Evolutionary conservation across 2,888 invertebrate genomes (phyloP), one percentile per base, ranked within the genome.

Genomic region (Vannuccia rotundouncinata): DNA sequence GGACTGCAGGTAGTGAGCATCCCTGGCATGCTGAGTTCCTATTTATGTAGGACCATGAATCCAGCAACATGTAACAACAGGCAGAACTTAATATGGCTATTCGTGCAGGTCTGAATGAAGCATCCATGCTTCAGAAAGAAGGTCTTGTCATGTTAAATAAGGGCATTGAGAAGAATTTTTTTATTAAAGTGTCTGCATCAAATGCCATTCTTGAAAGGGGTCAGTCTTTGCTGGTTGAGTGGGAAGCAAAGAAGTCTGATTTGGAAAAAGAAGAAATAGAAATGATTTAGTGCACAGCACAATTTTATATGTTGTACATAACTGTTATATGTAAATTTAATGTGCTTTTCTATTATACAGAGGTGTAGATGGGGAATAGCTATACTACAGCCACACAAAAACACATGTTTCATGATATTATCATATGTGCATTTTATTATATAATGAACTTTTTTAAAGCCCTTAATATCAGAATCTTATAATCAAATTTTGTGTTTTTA

Each of bases 171-270:
- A 66, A 66, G 66, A 66, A 66, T 22, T 5, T 13, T 66, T 66
- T 66, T 66, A 66, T 22, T 66, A 66, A 66, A 66, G 66, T 66
- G 66, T 66, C 66, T 22, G 66, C 66, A 5, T 17, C 66, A 22
- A 66, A 66, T 66, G 66, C 66, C 66, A 66, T 66, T n/a, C n/a
- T n/a, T n/a, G n/a, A n/a, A n/a, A n/a, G n/a, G n/a, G n/a, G n/a
- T n/a, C n/a, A n/a, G n/a, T 66, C 66, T 66, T 66, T 66, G 66
- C 5, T 22, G 66, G 66, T 27, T 66, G 66, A 66, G 66, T 66
- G 66, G 66, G 66, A 66, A 66, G 66, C 66, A 66, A 66, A 87
- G 75, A 84, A 85, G n/a, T 22, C 10, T 66, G 22, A 66, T 13
- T 66, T 66, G 66, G 66, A 66, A 66, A 66, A 66, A 66, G 22